Evolutionary conservation across 2,888 invertebrate species (phyloP), one percentile per base, ranked within the genome.

Genomic region (Patella pellucida): DNA sequence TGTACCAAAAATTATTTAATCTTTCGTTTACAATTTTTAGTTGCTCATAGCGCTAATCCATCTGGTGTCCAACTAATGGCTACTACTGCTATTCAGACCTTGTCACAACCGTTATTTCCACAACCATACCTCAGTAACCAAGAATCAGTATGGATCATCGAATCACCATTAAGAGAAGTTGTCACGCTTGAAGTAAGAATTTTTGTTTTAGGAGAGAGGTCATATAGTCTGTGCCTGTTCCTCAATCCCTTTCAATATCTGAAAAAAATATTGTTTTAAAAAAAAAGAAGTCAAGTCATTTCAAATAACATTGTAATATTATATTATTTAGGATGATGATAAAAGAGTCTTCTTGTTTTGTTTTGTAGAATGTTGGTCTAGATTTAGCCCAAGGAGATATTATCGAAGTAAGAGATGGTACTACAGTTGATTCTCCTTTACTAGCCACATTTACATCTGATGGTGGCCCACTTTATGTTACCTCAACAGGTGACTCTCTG

Each of bases 141-240:
- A 68, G 78, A 78, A 19, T 70, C 76, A 4, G 69, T 78, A 12
- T 83, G 80, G 79, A 78, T 80, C 23, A 78, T 83, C 54, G 23
- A 19, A 7, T 72, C 81, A 12, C n/a, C 4, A 9, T 11, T 27
- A n/a, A 71, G 79, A 50, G n/a, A 79, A 7, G 62, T 81, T 19
- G 54, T 83, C 12, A 76, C 73, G 0, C 41, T 83, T 31, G 52
- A 78, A 78, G 82, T 82, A 73, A 52, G 72, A 52, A 23, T 16
- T 11, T 31, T 27, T 9, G 9, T 41, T 41, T 41, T 41, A 9
- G n/a, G n/a, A n/a, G n/a, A n/a, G n/a, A n/a, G n/a, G n/a, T n/a
- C n/a, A n/a, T n/a, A n/a, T n/a, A n/a, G n/a, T n/a, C n/a, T n/a
- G n/a, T n/a, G n/a, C n/a, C n/a, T n/a, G n/a, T n/a, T n/a, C n/a